Conservation (phyloP, 2,113 vertebrate genomes). For the Chaetorhynchus papuensis region DNA sequence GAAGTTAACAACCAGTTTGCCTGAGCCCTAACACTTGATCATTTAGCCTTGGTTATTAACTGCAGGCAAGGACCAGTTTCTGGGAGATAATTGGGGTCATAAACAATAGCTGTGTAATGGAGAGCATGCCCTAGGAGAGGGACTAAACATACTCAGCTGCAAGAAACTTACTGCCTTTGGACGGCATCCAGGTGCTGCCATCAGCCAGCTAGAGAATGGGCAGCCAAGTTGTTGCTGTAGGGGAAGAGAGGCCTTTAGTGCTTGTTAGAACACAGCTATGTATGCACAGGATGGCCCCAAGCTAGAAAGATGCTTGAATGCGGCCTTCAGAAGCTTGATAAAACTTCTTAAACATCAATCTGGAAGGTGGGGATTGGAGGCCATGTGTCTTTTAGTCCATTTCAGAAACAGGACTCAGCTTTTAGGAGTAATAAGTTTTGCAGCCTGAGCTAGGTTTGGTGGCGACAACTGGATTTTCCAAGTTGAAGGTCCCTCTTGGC, state of each 20-base stretch:
- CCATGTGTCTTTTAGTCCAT: background rate
- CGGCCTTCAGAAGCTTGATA: background rate
- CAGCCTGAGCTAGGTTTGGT: background rate
- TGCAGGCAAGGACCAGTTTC: slow-evolving; percentile 45
- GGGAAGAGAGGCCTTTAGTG: background rate
- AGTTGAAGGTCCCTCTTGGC: background rate
- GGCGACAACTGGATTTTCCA: background rate
- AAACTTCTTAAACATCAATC: background rate
- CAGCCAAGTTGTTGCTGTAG: background rate
- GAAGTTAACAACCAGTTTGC: slow-evolving; percentile 44
- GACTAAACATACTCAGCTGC: slow-evolving; percentile 44
- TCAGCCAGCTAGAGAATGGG: background rate
- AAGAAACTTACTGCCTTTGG: slow-evolving; percentile 40
- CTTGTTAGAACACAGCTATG: background rate
- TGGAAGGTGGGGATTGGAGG: background rate
- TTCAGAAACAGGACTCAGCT: background rate
- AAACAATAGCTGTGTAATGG: slow-evolving; percentile 29
- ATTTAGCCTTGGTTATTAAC: slow-evolving; percentile 64
- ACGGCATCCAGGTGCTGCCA: slow-evolving; percentile 20
- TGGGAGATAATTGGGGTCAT: slow-evolving; percentile 34
- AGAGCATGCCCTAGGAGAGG: background rate
- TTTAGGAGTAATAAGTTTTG: background rate
- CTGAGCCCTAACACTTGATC: slow-evolving; percentile 24
- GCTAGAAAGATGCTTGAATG: background rate
- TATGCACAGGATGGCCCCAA: background rate